Conservation (phyloP, 64 coral and sea anemone species). For the Trachythela sp. region DNA sequence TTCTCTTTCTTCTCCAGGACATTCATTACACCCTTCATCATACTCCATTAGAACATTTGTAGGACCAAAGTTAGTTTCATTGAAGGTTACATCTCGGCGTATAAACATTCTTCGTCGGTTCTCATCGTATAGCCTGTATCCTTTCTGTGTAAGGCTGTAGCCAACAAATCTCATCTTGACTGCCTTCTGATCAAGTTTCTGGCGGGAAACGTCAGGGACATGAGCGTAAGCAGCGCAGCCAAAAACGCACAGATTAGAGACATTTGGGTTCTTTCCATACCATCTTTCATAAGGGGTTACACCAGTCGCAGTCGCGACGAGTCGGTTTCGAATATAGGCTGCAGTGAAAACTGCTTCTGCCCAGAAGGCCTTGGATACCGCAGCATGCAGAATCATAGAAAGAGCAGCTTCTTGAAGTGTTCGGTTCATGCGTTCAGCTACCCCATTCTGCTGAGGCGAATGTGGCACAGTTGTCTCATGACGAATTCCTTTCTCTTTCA, state of each 20-base stretch:
- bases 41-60: background rate
- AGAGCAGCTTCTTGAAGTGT: slow-evolving; percentile 12
- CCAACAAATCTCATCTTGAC: no score
- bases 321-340: slow-evolving; percentile 46
- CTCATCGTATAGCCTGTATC: no score
- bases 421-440: background rate
- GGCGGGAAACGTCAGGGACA: background rate
- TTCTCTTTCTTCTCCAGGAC: background rate
- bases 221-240: slow-evolving; percentile 51
- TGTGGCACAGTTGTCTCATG: background rate
- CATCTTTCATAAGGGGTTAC: slow-evolving; percentile 46
- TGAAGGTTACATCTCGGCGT: slow-evolving; percentile 46
- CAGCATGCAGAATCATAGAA: slow-evolving; percentile 16
- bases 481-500: slow-evolving; percentile 15
- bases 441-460: background rate
- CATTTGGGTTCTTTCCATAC: slow-evolving; percentile 40
- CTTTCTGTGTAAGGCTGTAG: no score
- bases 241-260: slow-evolving; percentile 44
- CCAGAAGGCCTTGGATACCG: slow-evolving; percentile 27
- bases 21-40: background rate
- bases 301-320: slow-evolving; percentile 30
- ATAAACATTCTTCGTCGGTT: slow-evolving; percentile 37
- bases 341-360: slow-evolving; percentile 59
- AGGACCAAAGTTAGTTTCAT: slow-evolving; percentile 20
- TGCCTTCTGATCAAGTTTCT: slow-evolving; percentile 37